Evolutionary conservation across 2,113 vertebrate genomes (phyloP).

Genomic region (Gopherus flavomarginatus): DNA sequence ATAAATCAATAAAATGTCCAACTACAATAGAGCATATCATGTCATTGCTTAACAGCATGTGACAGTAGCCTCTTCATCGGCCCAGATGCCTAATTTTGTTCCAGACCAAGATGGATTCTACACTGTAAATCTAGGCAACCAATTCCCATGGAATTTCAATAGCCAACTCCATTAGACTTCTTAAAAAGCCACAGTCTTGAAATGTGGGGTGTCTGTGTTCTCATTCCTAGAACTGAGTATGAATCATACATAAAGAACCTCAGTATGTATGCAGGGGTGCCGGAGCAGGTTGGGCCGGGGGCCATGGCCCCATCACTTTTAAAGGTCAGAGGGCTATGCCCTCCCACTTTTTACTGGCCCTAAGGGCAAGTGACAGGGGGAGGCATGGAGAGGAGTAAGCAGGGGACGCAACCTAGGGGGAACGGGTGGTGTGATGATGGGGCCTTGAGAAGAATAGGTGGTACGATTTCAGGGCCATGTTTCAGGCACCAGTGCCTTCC

Average conservation of each 20-base stretch:
- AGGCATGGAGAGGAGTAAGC: no score
- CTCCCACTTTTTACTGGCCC: no score
- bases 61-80: conserved; percentile 61
- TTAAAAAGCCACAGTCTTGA: neutral
- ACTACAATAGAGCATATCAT: conserved; percentile 52
- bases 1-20: conserved; percentile 53
- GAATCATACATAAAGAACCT: neutral
- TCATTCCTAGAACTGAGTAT: neutral
- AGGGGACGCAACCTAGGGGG: no score
- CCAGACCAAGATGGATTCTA: neutral
- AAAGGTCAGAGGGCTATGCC: no score
- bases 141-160: neutral
- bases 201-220: neutral
- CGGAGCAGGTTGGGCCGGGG: no score
- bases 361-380: no score
- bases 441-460: no score
- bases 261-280: neutral
- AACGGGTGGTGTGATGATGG: no score
- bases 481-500: no score
- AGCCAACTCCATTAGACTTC: neutral
- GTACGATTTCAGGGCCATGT: no score
- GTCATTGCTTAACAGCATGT: conserved; percentile 48
- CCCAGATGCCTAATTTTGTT: conserved; percentile 68
- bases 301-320: no score
- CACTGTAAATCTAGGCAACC: neutral